A percentile compares a stretch with the other conserved stretches of the same genome.
phyloP scores from a whole-genome alignment of 2,113 vertebrate species.

The Dasypus novemcinctus region DNA sequence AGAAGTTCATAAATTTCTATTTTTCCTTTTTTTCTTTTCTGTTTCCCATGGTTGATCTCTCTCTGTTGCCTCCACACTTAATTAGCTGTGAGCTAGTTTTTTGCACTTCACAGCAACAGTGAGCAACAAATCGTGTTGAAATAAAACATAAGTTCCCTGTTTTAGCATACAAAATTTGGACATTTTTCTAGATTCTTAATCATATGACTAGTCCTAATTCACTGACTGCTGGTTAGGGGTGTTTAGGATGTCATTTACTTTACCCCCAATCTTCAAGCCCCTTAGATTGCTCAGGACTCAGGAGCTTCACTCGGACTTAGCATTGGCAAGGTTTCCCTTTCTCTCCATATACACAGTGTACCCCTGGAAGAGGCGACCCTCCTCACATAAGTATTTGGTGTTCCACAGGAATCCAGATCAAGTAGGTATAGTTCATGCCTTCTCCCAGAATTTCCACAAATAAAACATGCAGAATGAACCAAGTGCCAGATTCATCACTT shows the following conservation, averaged over 20 bases:
- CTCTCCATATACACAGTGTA: neutral
- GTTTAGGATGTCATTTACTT: neutral
- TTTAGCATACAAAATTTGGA: neutral
- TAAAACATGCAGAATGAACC: neutral
- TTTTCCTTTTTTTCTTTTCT: neutral
- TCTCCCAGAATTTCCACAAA: neutral
- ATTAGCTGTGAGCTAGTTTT: conserved; percentile 33
- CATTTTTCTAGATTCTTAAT: neutral
- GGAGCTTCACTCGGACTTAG: fast-evolving
- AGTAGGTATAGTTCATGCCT: neutral
- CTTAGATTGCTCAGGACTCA: neutral
- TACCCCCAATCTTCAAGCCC: neutral
- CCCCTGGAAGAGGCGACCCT: neutral
- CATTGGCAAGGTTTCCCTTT: neutral
- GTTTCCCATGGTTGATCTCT: neutral
- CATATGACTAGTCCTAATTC: neutral
- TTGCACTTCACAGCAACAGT: neutral
- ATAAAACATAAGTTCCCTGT: neutral
- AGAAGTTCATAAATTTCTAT: neutral
- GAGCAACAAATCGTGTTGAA: neutral
- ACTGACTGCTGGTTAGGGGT: neutral
- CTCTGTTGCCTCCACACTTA: neutral
- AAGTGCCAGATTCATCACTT: neutral
- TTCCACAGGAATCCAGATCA: neutral
- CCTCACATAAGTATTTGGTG: neutral